These are phyloP conservation scores for Eumaeus atala DNA, from an alignment of 1,140 invertebrate species.

Conservation along the genomic window DNA sequence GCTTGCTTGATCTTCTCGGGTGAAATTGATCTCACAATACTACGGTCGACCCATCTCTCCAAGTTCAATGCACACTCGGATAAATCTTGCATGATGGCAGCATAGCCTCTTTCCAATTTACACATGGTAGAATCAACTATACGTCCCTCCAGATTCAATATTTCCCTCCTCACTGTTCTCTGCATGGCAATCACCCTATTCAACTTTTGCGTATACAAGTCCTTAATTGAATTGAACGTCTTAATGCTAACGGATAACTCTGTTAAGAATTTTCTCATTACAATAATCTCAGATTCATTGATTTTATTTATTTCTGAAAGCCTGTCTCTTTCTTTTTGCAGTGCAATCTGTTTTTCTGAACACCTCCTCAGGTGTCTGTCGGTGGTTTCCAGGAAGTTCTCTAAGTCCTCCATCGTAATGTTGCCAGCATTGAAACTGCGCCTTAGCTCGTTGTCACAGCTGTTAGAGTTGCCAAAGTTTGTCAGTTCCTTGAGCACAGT, in stretches of 20 bases:
- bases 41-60: constrained; percentile 53
- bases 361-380: constrained; percentile 52
- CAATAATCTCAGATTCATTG: constrained; percentile 59
- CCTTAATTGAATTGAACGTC: constrained; percentile 54
- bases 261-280: constrained; percentile 56
- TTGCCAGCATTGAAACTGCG: constrained; percentile 45
- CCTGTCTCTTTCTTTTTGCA: constrained; percentile 61
- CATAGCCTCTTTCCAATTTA: constrained; percentile 49
- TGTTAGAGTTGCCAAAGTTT: constrained; percentile 50
- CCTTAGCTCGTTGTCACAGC: constrained; percentile 44
- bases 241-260: constrained; percentile 53
- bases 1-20: constrained; percentile 58
- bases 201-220: constrained; percentile 55
- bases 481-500: constrained; percentile 59
- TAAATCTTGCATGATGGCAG: constrained; percentile 55
- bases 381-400: constrained; percentile 63
- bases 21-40: constrained; percentile 40
- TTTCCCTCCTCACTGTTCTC: constrained; percentile 52
- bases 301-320: constrained; percentile 53
- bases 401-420: constrained; percentile 61
- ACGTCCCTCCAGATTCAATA: constrained; percentile 45
- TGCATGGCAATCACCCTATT: constrained; percentile 50
- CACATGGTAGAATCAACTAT: constrained; percentile 44
- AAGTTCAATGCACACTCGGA: constrained; percentile 51
- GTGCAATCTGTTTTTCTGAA: constrained; percentile 47